A percentile compares a stretch with the other conserved stretches of the same genome.
Conservation (phyloP, 2,888 invertebrate species). For the Mantis religiosa region DNA sequence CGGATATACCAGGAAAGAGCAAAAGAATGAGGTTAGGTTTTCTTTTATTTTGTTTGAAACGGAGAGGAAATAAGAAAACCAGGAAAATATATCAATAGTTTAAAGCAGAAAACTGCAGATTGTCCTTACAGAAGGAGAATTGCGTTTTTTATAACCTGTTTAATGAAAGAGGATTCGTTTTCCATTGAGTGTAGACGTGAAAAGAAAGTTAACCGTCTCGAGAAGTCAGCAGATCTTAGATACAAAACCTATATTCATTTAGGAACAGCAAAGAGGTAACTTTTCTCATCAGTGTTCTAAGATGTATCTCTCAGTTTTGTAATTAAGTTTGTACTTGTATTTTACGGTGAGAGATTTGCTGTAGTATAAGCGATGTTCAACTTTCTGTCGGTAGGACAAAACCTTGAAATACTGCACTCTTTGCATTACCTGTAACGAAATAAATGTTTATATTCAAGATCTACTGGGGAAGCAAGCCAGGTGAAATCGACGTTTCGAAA, state of each 20-base stretch:
- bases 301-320: too few species aligned
- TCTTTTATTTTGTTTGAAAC: neutral
- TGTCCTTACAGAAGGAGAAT: neutral
- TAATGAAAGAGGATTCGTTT: neutral
- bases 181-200: neutral
- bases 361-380: too few species aligned
- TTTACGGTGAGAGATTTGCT: too few species aligned
- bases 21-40: neutral
- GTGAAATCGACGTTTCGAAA: too few species aligned
- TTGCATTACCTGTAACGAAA: too few species aligned
- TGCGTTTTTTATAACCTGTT: neutral
- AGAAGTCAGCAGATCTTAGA: neutral
- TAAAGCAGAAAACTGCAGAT: neutral
- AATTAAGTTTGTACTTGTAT: too few species aligned
- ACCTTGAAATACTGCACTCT: too few species aligned
- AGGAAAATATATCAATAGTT: neutral
- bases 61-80: neutral
- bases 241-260: neutral
- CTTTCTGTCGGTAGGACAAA: too few species aligned
- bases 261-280: neutral
- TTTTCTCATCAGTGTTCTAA: neutral
- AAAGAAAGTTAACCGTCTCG: neutral
- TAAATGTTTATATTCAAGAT: too few species aligned
- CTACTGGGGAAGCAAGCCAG: too few species aligned
- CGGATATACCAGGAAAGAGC: neutral